phyloP scores from a whole-genome alignment of 2,113 vertebrate genomes.

The Ranitomeya variabilis region DNA sequence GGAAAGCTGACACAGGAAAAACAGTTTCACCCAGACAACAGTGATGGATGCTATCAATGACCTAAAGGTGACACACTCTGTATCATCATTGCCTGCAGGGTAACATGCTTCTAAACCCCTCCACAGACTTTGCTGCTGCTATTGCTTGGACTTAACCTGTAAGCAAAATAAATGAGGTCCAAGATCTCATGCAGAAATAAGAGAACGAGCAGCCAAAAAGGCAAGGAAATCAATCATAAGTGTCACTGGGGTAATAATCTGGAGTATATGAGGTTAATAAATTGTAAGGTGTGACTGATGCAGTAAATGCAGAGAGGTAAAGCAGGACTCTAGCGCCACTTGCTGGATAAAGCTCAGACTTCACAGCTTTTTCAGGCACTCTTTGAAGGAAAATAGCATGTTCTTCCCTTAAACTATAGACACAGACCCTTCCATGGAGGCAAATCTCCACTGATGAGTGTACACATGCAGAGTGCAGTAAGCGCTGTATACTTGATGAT shows the following conservation, averaged over 20 bases:
- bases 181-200: constrained; percentile 13
- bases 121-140: constrained; percentile 26
- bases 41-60: constrained; percentile 55
- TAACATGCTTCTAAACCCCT: constrained; percentile 11
- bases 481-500: too few relatives aligned
- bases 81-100: constrained; percentile 50
- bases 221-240: constrained; percentile 34
- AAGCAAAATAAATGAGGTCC: constrained; percentile 40
- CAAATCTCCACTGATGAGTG: neutral
- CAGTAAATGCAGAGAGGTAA: neutral
- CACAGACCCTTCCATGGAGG: neutral
- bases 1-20: constrained; percentile 42
- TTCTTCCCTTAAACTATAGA: neutral
- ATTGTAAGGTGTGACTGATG: constrained; percentile 27
- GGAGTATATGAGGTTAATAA: constrained; percentile 44
- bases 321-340: neutral
- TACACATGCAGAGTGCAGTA: too few relatives aligned
- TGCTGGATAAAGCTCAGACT: constrained; percentile 8
- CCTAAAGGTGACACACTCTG: constrained; percentile 54
- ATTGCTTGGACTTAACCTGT: constrained; percentile 14
- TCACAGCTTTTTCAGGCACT: neutral
- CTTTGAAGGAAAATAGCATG: neutral
- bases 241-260: constrained; percentile 47
- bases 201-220: constrained; percentile 26
- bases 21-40: constrained; percentile 43